Conservation (phyloP, 2,888 invertebrate species). For the Napeogenes inachia region DNA sequence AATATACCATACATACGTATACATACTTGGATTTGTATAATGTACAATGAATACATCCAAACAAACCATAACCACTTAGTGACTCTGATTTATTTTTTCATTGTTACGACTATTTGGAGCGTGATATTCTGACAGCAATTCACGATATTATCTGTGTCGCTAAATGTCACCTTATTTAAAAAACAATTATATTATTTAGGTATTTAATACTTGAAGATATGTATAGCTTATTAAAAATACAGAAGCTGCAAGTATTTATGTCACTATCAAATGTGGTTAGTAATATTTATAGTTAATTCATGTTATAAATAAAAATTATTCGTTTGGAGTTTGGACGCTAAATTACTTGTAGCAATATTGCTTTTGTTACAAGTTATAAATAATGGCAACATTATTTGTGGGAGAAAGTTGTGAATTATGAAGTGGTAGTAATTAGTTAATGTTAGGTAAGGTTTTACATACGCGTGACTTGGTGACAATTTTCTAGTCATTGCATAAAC, state of each 20-base stretch:
- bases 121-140: conserved; percentile 27
- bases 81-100: conserved; percentile 30
- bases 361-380: too few species aligned
- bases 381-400: too few species aligned
- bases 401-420: not conserved
- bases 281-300: too few species aligned
- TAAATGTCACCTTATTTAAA: not conserved
- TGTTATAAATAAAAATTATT: too few species aligned
- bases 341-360: too few species aligned
- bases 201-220: too few species aligned
- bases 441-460: not conserved
- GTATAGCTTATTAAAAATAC: too few species aligned
- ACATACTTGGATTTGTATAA: not conserved
- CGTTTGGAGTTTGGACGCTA: too few species aligned
- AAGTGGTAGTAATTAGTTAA: not conserved
- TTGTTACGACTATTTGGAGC: conserved; percentile 57
- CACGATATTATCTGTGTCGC: not conserved
- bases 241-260: too few species aligned
- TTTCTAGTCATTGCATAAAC: not conserved
- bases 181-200: not conserved
- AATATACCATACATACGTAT: not conserved
- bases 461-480: conserved; percentile 4
- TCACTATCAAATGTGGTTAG: too few species aligned
- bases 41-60: not conserved
- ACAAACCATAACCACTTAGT: conserved; percentile 18